phyloP scores from a whole-genome alignment of 2,797 vertebrate species.

The Taenioides sp. region DNA sequence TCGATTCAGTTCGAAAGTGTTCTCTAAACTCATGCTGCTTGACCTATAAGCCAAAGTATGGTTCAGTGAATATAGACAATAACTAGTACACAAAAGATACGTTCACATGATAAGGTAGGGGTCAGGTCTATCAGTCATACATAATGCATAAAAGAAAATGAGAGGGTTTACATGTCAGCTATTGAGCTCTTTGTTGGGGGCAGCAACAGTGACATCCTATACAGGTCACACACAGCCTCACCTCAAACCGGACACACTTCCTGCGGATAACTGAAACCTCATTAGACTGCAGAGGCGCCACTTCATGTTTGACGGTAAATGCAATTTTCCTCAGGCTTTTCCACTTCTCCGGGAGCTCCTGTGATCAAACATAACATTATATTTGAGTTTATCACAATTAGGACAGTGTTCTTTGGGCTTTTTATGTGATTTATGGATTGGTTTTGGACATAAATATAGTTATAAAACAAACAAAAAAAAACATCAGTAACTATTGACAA shows the following conservation, averaged over 20 bases:
- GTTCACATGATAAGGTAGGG: not conserved
- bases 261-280: constrained; percentile 88
- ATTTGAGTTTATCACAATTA: not conserved
- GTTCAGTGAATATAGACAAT: constrained; percentile 13
- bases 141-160: constrained; percentile 63
- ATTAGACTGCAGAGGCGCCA: constrained; percentile 81
- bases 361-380: constrained; percentile 7
- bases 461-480: too few species aligned
- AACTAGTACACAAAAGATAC: constrained; percentile 5
- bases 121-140: constrained; percentile 34
- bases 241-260: constrained; percentile 89
- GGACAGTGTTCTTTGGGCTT: not conserved
- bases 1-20: constrained; percentile 73
- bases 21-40: constrained; percentile 85
- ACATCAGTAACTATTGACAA: too few species aligned
- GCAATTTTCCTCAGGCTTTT: constrained; percentile 82
- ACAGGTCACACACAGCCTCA: constrained; percentile 58
- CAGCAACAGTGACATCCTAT: constrained; percentile 34
- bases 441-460: too few species aligned
- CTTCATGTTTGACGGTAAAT: constrained; percentile 85
- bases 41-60: constrained; percentile 64
- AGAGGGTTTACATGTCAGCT: constrained; percentile 49
- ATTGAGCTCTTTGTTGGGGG: constrained; percentile 49
- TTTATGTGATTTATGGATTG: too few species aligned
- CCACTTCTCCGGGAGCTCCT: constrained; percentile 85